Evolutionary conservation across 2,888 invertebrate genomes (phyloP).

Genomic region (Nomada fucata): DNA sequence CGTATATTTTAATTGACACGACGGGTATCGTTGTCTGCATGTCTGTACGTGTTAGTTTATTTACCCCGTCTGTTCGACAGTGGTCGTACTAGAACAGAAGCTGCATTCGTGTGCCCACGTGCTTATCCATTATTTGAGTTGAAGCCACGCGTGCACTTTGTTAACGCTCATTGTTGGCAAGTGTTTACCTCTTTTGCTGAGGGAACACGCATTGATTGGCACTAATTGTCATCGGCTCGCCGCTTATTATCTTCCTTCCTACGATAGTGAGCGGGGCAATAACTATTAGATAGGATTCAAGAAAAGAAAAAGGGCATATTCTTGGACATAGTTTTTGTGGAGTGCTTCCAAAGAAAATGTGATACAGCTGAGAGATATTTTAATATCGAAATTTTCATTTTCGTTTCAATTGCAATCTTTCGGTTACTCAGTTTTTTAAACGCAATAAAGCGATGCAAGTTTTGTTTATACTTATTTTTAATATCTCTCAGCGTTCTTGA

Average conservation of each 20-base stretch:
- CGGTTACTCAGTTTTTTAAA: no score
- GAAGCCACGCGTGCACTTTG: conserved; percentile 43
- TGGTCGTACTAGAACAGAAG: conserved; percentile 28
- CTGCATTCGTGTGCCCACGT: conserved; percentile 47
- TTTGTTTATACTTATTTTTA: no score
- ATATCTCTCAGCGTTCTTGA: no score
- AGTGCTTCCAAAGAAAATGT: no score
- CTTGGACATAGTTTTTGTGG: no score
- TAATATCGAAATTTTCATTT: no score
- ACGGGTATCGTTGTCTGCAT: not conserved
- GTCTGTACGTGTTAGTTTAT: not conserved
- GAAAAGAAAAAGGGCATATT: not conserved
- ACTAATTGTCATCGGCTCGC: conserved; percentile 35
- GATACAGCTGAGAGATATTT: no score
- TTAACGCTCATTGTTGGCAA: conserved; percentile 53
- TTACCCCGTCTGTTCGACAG: conserved; percentile 1
- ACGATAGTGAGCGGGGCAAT: not conserved
- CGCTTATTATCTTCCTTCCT: conserved; percentile 17
- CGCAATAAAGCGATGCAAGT: no score
- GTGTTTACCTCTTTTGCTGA: conserved; percentile 49
- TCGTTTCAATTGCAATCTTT: no score
- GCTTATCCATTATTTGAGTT: conserved; percentile 53
- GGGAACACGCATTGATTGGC: conserved; percentile 47
- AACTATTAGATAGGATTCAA: not conserved
- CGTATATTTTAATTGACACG: conserved; percentile 30